Evolutionary conservation across 2,113 vertebrate species (phyloP), one percentile per base, ranked within the genome.

Genomic region (Poecile atricapillus): DNA sequence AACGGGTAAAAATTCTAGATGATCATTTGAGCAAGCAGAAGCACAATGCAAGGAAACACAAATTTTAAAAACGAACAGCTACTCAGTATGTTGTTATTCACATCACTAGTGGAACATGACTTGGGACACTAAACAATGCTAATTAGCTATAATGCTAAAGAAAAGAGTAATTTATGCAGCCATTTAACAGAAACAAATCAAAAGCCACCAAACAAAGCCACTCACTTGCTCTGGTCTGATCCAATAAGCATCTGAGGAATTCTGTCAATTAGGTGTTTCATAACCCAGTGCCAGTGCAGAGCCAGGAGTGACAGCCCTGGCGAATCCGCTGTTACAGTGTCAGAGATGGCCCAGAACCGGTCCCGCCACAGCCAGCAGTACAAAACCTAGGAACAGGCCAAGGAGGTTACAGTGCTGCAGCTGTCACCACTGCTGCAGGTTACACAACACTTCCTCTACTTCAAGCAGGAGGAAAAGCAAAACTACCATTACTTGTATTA

Each of bases 231-330:
- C 37, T 97, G 94, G 67, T 98, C 96, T 11, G 98, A 98, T 90
- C 98, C 98, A 60, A 98, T 90, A 75, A 99, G 97, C 73, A 99
- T 98, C 81, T 98, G 97, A 18, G 99, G 98, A 70, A 99, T 97
- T 50, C 97, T 98, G 55, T 94, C 92, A 75, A 99, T 97, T 20
- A 99, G 97, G 94, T 99, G 98, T 65, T 99, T 99, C 93, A 98
- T 98, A 79, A 99, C 98, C 99, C 99, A 99, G 93, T 99, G 98
- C 99, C 99, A 99, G 96, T 99, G 99, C 73, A 99, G 97, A 9
- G 99, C 98, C 35, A 99, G 97, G 64, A 99, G 97, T 3, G 99
- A 97, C 80, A 99, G 85, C 33, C 99, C 99, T 10, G 98, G 79
- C 0, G 98, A 86, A 94, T 99, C 99, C 3, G 98, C 97, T 5